phyloP scores from a whole-genome alignment of 2,113 vertebrate species.

The Scomber japonicus region DNA sequence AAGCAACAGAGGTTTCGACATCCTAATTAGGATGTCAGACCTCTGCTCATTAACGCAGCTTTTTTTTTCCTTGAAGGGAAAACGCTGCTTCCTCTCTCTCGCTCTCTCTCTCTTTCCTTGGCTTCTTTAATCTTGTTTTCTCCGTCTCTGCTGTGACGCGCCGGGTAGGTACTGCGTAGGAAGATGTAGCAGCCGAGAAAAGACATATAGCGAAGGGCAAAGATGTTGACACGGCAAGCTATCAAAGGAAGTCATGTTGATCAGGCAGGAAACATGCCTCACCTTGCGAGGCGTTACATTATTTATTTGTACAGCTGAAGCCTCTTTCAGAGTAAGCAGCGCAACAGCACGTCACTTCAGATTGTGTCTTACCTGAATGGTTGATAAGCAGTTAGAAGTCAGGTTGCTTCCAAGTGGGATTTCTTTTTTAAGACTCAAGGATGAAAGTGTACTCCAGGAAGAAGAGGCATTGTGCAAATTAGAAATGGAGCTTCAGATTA shows the following conservation, averaged over 20 bases:
- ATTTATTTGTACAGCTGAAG: constrained; percentile 62
- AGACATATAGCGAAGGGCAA: constrained; percentile 33
- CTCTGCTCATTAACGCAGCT: constrained; percentile 46
- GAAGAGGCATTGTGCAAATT: too few relatives aligned
- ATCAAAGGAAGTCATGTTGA: constrained; percentile 72
- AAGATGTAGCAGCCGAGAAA: constrained; percentile 48
- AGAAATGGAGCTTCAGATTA: too few relatives aligned
- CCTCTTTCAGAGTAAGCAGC: background rate
- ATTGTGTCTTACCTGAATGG: constrained; percentile 35
- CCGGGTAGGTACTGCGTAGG: constrained; percentile 35
- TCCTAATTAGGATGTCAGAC: constrained; percentile 55
- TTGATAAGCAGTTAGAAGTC: constrained; percentile 7
- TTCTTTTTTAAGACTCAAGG: too few relatives aligned
- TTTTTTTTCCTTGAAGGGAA: constrained; percentile 44
- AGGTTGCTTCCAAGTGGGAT: background rate
- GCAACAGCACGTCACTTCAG: background rate
- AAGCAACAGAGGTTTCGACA: constrained; percentile 29
- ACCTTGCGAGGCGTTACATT: constrained; percentile 49
- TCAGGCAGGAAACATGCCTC: constrained; percentile 66
- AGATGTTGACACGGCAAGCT: constrained; percentile 67
- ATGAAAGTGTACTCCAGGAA: too few relatives aligned
- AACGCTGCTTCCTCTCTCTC: constrained; percentile 42
- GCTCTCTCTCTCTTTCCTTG: constrained; percentile 5
- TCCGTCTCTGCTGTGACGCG: constrained; percentile 30
- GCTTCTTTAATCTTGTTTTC: constrained; percentile 48